Evolutionary conservation across 2,888 invertebrate genomes (phyloP), one percentile per base, ranked within the genome.

Genomic region (Busseola fusca): DNA sequence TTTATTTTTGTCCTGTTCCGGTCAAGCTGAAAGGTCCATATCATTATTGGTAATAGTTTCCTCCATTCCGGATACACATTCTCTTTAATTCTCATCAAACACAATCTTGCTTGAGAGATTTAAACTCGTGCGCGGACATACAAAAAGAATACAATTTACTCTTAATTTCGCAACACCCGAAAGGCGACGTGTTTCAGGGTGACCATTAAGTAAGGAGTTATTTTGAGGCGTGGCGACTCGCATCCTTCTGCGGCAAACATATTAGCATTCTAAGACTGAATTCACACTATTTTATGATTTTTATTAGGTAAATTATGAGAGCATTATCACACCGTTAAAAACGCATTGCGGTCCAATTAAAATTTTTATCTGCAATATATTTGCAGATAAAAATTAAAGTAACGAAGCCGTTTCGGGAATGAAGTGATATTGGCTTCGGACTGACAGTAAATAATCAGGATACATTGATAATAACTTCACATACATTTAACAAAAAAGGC

Each of bases 101-200:
- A 89, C 84, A 87, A 88, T 89, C 85, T 82, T 84, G 80, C 81
- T 72, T 73, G 67, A 63, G 82, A 87, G 84, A 88, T 88, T 88
- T 83, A 87, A 90, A 86, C 87, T 85, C 87, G 88, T 87, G 88
- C 87, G 77, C 82, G 64, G 82, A 80, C 64, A 74, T 69, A 62
- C 69, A 88, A 89, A 89, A 92, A 88, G 83, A 89, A 90, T 88
- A 89, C 86, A 88, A 90, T 90, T 88, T 87, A 88, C 86, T 88
- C 86, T 91, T 91, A 90, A 91, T 90, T 92, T 89, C 78, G 91
- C 90, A 90, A 91, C 90, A 90, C 90, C 88, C 89, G 81, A 89
- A 91, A 89, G 87, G 81, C 86, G 83, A 86, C 88, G 85, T 87
- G 84, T 69, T 87, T 88, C 91, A 90, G 88, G 90, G 91, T 77